Evolutionary conservation across 2,888 invertebrate genomes (phyloP).

Genomic region (Hymenopus coronatus): DNA sequence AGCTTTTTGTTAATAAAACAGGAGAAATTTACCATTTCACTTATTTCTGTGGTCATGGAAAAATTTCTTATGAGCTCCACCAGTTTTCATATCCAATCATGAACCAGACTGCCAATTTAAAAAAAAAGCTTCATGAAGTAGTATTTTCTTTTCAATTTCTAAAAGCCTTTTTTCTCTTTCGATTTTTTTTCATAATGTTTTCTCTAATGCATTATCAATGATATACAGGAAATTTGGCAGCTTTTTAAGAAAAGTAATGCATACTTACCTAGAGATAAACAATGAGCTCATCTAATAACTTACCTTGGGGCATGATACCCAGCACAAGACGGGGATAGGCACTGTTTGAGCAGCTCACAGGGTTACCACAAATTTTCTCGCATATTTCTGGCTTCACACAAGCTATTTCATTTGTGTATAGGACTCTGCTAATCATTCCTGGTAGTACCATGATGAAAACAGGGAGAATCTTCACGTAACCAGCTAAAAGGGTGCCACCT

Average conservation of each 20-base stretch:
- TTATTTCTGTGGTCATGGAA: neutral
- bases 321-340: conserved; percentile 15
- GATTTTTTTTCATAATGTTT: neutral
- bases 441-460: conserved; percentile 12
- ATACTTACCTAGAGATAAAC: neutral
- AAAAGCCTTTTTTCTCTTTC: neutral
- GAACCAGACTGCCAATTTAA: neutral
- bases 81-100: neutral
- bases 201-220: neutral
- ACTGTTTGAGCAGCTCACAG: conserved; percentile 16
- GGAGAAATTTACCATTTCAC: neutral
- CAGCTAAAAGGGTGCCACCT: conserved; percentile 13
- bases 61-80: neutral
- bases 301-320: conserved; percentile 10
- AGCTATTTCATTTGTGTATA: conserved; percentile 1
- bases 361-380: conserved; percentile 9
- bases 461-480: conserved; percentile 5
- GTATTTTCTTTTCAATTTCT: neutral
- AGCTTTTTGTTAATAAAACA: too few relatives aligned
- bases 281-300: neutral
- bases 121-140: neutral
- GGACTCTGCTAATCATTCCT: conserved; percentile 11
- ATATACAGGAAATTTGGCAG: neutral
- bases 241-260: neutral
- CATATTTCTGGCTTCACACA: conserved; percentile 16